phyloP scores from a whole-genome alignment of 2,888 invertebrate genomes.

The Dasysyrphus albostriatus region DNA sequence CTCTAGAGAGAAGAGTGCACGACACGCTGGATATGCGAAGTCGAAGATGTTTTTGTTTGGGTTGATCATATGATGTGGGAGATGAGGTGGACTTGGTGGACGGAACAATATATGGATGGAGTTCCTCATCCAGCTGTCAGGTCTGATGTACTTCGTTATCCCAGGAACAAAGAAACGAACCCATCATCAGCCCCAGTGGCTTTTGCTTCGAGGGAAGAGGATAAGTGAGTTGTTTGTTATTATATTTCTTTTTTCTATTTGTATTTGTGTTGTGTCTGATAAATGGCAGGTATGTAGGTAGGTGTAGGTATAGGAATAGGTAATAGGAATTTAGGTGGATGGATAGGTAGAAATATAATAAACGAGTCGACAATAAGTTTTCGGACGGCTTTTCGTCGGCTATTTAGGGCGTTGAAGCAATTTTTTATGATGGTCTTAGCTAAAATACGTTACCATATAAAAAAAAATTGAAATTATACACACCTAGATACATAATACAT shows the following conservation, averaged over 20 bases:
- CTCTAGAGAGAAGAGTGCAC: conserved; percentile 13
- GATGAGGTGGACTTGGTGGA: conserved; percentile 23
- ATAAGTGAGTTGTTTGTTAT: conserved; percentile 74
- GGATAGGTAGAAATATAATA: background rate
- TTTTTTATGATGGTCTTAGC: conserved; percentile 30
- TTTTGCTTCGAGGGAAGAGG: conserved; percentile 32
- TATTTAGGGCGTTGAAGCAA: conserved; percentile 37
- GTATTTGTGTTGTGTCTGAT: conserved; percentile 20
- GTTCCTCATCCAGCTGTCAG: conserved; percentile 73
- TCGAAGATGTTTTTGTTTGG: conserved; percentile 60
- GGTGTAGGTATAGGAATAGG: too few relatives aligned
- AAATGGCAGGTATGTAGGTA: background rate
- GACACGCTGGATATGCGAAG: conserved; percentile 38
- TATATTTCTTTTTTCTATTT: conserved; percentile 54
- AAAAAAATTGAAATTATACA: background rate
- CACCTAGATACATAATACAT: too few relatives aligned
- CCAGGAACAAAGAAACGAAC: conserved; percentile 63
- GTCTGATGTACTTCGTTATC: conserved; percentile 72
- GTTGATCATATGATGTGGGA: conserved; percentile 30
- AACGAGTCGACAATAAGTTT: conserved; percentile 38
- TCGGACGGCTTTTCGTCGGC: conserved; percentile 34
- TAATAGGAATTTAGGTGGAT: background rate
- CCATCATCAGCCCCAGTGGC: conserved; percentile 3
- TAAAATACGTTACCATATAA: background rate
- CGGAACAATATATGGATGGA: conserved; percentile 56